Evolutionary conservation across 2,113 vertebrate genomes (phyloP), one percentile per base, ranked within the genome.

Genomic region (Aramus guarauna): DNA sequence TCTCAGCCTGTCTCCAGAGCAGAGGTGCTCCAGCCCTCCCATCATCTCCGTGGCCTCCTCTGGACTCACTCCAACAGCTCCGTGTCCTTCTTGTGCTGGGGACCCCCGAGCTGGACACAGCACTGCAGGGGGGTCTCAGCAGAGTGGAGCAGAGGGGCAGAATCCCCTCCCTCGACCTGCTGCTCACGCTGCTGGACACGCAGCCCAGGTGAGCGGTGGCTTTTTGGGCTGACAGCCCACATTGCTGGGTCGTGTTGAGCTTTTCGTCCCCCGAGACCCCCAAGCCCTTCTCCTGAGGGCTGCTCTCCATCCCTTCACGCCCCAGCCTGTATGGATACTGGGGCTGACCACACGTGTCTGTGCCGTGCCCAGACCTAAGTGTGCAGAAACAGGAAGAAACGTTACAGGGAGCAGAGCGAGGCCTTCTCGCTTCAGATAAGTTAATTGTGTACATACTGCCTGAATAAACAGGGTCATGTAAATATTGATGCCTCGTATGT

Each of bases 191-290:
- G 47, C 27, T 67, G 37, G 15, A 11, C 36, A 5, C 62, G 47
- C 47, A 63, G 45, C 72, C 29, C 58, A 34, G 37, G 9, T 4
- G 15, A 36, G 0, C 0, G 22, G 0, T 9, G 14, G 3, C 2
- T 4, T 9, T 66, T 72, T 55, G 59, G 29, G 8, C 37, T 73
- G 34, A 11, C 1, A 52, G 8, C 3, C 0, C 36, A 45, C 9
- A 1, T 0, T 0, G 18, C 26, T 1, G 1, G 30, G 6, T 59
- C 26, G 1, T 4, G 11, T 3, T 47, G 12, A n/a, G 12, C 0
- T 1, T 27, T 13, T 67, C 47, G 14, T 4, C 26, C 37, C 2
- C 1, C 59, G 37, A 6, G 0, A 47, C 2, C 22, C 21, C 6
- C 22, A 29, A 11, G 9, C 7, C 47, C 36, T 50, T 18, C 52